Evolutionary conservation across 2,888 invertebrate species (phyloP), one percentile per base, ranked within the genome.

Genomic region (Odontomyia ornata): DNA sequence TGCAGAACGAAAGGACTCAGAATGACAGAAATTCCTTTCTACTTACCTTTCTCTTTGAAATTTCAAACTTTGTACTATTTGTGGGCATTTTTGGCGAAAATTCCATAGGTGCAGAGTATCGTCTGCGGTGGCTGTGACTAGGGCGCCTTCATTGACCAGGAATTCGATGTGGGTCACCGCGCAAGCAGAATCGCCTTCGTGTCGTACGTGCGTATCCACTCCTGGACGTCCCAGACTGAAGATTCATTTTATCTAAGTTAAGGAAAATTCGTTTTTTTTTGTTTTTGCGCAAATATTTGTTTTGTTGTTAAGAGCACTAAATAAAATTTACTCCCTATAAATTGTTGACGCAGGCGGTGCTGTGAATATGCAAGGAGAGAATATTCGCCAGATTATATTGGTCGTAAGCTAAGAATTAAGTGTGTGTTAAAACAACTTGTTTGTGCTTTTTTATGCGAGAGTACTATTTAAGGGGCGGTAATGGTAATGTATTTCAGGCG

Each of bases 31-130:
- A 43, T 23, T 47, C 46, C 47, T 46, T 71, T 30, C 77, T 36
- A 84, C 89, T 87, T 87, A 95, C 98, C 95, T 93, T 89, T 98
- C 98, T 84, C 96, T 91, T 88, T 97, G 96, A 88, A 99, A 98
- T 89, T 98, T 98, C 85, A 99, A 92, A 82, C 96, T 95, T 89
- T 99, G 98, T 82, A 98, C 94, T 83, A 99, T 92, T 89, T 96
- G 96, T 78, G 98, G 96, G 81, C 91, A 92, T 89, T 96, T 96
- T 91, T 97, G 94, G 83, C 96, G 90, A 89, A 97, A 95, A 89
- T 95, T 98, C 99, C 99, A 99, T 82, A 99, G 91, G 88, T 99
- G 98, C 78, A 99, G 88, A 83, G 93, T 94, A 88, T 99, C 98
- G 88, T 99, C 99, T 13, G 96, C 94, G 80, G 98, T 98, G 82